Conservation (phyloP, 1,140 invertebrate genomes). For the Atopsyche davidsoni region DNA sequence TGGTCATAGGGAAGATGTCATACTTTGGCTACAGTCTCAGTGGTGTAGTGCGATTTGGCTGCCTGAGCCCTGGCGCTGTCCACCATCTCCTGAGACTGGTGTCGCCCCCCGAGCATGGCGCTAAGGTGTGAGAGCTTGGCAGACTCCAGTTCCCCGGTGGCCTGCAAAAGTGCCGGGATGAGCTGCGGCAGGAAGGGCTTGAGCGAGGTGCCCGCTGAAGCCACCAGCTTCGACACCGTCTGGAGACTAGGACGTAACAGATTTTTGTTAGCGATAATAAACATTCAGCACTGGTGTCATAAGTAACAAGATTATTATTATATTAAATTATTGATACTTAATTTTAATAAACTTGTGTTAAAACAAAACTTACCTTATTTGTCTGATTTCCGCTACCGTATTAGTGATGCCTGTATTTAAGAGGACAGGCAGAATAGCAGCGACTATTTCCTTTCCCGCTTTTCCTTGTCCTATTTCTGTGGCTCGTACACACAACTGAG, state of each 20-base stretch:
- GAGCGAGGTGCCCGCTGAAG: conserved; percentile 67
- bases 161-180: conserved; percentile 76
- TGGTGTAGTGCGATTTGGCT: conserved; percentile 78
- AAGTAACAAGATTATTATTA: conserved; percentile 10
- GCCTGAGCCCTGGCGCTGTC: conserved; percentile 70
- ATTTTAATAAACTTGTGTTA: conserved; percentile 3
- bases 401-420: conserved; percentile 74
- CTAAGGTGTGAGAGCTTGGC: conserved; percentile 73
- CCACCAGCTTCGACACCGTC: conserved; percentile 78
- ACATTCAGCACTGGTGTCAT: background rate
- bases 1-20: too few relatives aligned
- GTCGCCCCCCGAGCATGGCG: conserved; percentile 60
- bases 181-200: conserved; percentile 74
- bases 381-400: conserved; percentile 70
- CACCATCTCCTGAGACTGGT: conserved; percentile 62
- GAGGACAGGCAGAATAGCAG: conserved; percentile 72
- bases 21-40: conserved; percentile 79
- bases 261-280: conserved; percentile 8
- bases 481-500: conserved; percentile 67
- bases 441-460: conserved; percentile 68
- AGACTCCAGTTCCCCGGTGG: conserved; percentile 79
- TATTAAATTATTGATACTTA: conserved; percentile 6
- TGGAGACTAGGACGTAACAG: conserved; percentile 56
- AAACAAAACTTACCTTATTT: conserved; percentile 52
- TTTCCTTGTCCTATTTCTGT: conserved; percentile 73